Base-by-base conservation (phyloP, 2,888 invertebrate genomes). In the Pollenia labialis region DNA sequence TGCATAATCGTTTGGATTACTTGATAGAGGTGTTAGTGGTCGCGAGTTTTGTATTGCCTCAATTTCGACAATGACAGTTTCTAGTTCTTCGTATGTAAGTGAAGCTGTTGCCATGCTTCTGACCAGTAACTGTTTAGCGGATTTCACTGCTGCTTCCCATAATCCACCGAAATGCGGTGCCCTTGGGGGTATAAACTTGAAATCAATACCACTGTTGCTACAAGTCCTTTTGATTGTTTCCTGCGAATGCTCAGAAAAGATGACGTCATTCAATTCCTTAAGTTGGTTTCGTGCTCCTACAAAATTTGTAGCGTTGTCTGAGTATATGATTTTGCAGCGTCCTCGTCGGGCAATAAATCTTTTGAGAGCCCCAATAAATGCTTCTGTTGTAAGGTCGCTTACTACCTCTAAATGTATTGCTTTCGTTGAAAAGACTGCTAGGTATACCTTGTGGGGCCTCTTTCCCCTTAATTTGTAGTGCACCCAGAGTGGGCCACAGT, bases 391-490 rank as follows among this genome's bases (percentile, higher is more conserved):
- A 7, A 69, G 42, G 44, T 77, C 66, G 46, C 23, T 77, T 32
- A 66, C 66, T 10, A 76, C 48, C n/a, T 66, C 76, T 40, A 64
- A 12, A 42, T 75, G 75, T 12, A 76, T 42, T 11, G 54, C 54
- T 32, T 32, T 64, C 14, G 76, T 76, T 40, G 76, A 8, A 18
- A 42, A 56, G 6, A 76, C 40, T 1, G 77, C 66, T n/a, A 68
- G 18, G 56, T 68, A 77, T 4, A 56, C 68, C 46, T 77, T 77
- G 54, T 77, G 64, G 16, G 77, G 77, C 11, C 48, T 32, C 16
- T 62, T 75, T 1, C 75, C 75, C 11, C 74, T 56, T n/a, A 50
- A n/a, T 11, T 74, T 74, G 60, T 58, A 72, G 18, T 72, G 72
- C 12, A 72, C 72, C 42, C 54, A 54, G 32, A 60, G 8, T n/a